Base-by-base conservation (phyloP, 2,888 invertebrate genomes). In the Argynnis bischoffii region DNA sequence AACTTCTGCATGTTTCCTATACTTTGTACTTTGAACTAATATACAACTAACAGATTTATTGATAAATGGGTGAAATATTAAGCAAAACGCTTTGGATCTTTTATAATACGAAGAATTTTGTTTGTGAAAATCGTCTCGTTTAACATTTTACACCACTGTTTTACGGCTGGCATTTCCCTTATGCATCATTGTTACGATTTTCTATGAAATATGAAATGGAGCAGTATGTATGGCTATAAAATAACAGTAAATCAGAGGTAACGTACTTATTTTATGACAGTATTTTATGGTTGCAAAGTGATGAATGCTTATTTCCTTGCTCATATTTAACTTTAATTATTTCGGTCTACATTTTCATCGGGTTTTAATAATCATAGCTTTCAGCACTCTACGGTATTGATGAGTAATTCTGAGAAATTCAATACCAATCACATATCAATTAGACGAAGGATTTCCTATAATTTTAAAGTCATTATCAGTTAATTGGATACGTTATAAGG, bases 211-310 rank as follows among this genome's bases (percentile, higher is more conserved):
- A 59, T 48, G 26, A 59, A 59, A 59, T 48, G 26, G 26, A 31
- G 47, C 26, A 26, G 48, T 48, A 48, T 59, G 59, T 59, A 59
- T 48, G 59, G 54, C 41, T 11, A 56, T 56, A 56, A 57, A 64
- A 56, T n/a, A 11, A 31, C n/a, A 35, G 55, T 64, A 56, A 55
- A 64, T 55, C 55, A 55, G 31, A 59, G 48, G 59, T 59, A 59
- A 59, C 48, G 48, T 59, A 59, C 31, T 31, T 13, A 48, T 48
- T 59, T 59, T 48, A 59, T 31, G 31, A 31, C 48, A 26, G 11
- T 48, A 16, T 48, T n/a, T 48, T 16, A 6, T 26, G 13, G 13
- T 31, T 48, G 47, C 59, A 59, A 48, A n/a, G 48, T 59, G 26
- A n/a, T 48, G 59, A 31, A 48, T 48, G n/a, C 16, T 48, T 16